Base-by-base conservation (phyloP, 64 coral and sea anemone species). In the Pocillopora damicornis region DNA sequence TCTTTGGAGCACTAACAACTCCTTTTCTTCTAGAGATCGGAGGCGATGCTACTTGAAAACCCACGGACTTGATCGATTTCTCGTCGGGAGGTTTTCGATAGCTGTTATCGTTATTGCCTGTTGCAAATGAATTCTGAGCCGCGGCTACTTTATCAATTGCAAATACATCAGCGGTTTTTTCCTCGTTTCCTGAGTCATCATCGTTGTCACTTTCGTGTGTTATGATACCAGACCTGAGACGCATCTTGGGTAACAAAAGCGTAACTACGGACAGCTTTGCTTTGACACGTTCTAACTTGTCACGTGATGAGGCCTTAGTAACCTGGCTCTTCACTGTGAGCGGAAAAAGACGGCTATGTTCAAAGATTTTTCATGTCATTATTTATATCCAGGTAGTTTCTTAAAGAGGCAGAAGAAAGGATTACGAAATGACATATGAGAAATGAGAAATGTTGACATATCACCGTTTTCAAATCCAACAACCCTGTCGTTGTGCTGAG, bases 391-490 rank as follows among this genome's bases (percentile, higher is more conserved):
- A 51, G 2, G 18, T 63, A 82, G 37, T 82, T 76, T 15, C 34
- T 37, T 15, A 3, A 76, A 76, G 75, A 16, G 17, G 7, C 2
- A 7, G 42, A 4, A 51, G 42, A 51, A 51, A 7, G 1, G 42
- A 7, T 51, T 51, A 51, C 0, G 42, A 51, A 51, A 51, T 51
- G 3, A 51, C 0, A 30, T 30, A 30, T 30, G 42, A 76, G 18
- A 76, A 1, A 76, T 35, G 34, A 56, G 36, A 51, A 15, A 7
- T 78, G 35, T 9, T 37, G 63, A n/a, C 66, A 9, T 65, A 26
- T 14, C 83, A 96, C 94, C 94, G 64, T 96, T 96, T 89, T 98
- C 95, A 82, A 98, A 98, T 16, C 95, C 95, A 36, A 98, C 92
- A 42, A 98, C 95, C 63, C 95, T 87, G 22, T 98, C 92, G 86